Evolutionary conservation across 2,797 vertebrate species (phyloP).

Genomic region (Gallinago nigripennis): DNA sequence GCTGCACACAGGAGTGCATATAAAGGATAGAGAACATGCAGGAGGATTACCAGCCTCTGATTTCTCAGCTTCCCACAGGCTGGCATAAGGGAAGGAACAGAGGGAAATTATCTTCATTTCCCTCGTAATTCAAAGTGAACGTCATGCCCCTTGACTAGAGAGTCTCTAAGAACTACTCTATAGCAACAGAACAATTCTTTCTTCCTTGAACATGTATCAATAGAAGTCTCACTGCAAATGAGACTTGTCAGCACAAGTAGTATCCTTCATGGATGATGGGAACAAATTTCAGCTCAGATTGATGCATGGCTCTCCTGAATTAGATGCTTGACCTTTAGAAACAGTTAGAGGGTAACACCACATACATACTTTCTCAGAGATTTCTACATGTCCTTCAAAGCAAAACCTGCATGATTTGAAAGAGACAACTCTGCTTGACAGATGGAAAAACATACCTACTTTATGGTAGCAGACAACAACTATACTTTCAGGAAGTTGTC

Average conservation of each 20-base stretch:
- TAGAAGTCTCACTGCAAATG: not conserved
- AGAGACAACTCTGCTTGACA: not conserved
- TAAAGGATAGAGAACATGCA: not conserved
- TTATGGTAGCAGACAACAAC: not conserved
- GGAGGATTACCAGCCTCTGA: not conserved
- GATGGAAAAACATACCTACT: not conserved
- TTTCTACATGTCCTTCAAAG: not conserved
- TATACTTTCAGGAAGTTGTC: not conserved
- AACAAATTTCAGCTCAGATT: conserved; percentile 1
- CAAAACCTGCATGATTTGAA: not conserved
- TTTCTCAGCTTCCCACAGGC: not conserved
- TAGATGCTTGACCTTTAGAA: not conserved
- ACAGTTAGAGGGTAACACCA: not conserved
- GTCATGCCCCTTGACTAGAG: not conserved
- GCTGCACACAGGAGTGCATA: not conserved
- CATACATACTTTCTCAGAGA: not conserved
- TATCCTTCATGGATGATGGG: conserved; percentile 19
- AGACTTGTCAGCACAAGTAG: not conserved
- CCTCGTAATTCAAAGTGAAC: not conserved
- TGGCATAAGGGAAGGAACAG: not conserved
- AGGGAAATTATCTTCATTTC: not conserved
- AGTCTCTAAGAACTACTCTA: not conserved
- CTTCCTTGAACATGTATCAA: not conserved
- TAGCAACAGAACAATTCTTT: not conserved
- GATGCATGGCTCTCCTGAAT: not conserved